phyloP scores from a whole-genome alignment of 2,113 vertebrate genomes.

The Cynoglossus semilaevis region DNA sequence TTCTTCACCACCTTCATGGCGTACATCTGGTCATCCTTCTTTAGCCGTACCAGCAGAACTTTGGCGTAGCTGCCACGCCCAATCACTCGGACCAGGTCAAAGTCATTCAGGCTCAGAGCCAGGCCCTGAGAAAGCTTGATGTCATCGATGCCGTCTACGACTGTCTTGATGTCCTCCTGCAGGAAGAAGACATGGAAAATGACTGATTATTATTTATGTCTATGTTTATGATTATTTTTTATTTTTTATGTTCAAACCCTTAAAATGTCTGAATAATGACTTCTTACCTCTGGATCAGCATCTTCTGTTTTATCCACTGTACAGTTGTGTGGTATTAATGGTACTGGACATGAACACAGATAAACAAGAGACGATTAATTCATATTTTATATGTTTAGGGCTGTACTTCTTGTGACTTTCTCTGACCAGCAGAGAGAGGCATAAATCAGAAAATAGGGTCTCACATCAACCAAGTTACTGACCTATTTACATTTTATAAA shows the following conservation, averaged over 20 bases:
- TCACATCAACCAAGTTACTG: too few relatives aligned
- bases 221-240: too few relatives aligned
- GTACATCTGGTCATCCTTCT: slow-evolving; percentile 93
- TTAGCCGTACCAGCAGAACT: slow-evolving; percentile 93
- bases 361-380: background rate
- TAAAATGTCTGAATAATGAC: too few relatives aligned
- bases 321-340: slow-evolving; percentile 85
- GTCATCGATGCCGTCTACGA: slow-evolving; percentile 92
- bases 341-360: slow-evolving; percentile 69
- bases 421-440: slow-evolving; percentile 61
- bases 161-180: slow-evolving; percentile 86
- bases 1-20: slow-evolving; percentile 99
- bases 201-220: too few relatives aligned
- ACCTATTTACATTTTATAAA: too few relatives aligned
- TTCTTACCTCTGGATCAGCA: slow-evolving; percentile 84
- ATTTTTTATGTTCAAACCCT: too few relatives aligned
- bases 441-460: slow-evolving; percentile 21
- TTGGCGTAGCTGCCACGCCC: slow-evolving; percentile 98
- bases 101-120: slow-evolving; percentile 90
- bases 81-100: slow-evolving; percentile 94
- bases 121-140: slow-evolving; percentile 92
- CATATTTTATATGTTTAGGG: background rate
- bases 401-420: background rate
- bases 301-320: slow-evolving; percentile 86
- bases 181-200: background rate